phyloP scores from a whole-genome alignment of 2,888 invertebrate genomes.

The Pseudococcus viburni region DNA sequence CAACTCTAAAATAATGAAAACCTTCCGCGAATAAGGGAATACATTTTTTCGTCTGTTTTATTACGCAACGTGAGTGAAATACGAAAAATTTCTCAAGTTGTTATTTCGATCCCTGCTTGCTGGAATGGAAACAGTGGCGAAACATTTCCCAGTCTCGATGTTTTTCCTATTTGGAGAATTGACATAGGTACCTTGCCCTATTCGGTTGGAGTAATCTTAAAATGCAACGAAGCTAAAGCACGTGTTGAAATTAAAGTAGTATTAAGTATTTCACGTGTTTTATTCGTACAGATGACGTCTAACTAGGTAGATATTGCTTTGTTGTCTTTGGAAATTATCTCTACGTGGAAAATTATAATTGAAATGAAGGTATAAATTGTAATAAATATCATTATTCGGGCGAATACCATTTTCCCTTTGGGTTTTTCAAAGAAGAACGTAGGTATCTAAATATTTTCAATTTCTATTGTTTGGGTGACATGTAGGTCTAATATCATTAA shows the following conservation, averaged over 20 bases:
- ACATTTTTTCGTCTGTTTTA: conserved; percentile 55
- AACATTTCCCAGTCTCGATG: conserved; percentile 55
- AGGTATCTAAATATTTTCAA: too few species aligned
- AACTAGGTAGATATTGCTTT: background rate
- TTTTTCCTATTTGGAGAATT: conserved; percentile 52
- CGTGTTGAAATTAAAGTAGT: conserved; percentile 42
- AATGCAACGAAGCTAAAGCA: conserved; percentile 12
- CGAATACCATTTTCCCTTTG: too few species aligned
- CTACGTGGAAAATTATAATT: too few species aligned
- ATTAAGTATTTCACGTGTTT: background rate
- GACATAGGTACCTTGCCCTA: background rate
- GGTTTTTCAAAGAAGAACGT: too few species aligned
- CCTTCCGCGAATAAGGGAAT: conserved; percentile 48
- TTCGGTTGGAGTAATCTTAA: conserved; percentile 29
- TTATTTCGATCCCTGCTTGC: conserved; percentile 20
- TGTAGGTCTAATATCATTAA: background rate
- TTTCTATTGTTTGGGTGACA: too few species aligned
- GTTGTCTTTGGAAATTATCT: too few species aligned
- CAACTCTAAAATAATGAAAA: conserved; percentile 57
- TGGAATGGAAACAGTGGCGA: background rate
- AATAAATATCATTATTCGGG: too few species aligned
- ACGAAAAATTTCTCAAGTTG: conserved; percentile 20
- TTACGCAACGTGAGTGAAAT: conserved; percentile 54
- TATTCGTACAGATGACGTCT: background rate
- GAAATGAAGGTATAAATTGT: too few species aligned